Base-by-base conservation (phyloP, 2,797 vertebrate species). In the Nasua narica region DNA sequence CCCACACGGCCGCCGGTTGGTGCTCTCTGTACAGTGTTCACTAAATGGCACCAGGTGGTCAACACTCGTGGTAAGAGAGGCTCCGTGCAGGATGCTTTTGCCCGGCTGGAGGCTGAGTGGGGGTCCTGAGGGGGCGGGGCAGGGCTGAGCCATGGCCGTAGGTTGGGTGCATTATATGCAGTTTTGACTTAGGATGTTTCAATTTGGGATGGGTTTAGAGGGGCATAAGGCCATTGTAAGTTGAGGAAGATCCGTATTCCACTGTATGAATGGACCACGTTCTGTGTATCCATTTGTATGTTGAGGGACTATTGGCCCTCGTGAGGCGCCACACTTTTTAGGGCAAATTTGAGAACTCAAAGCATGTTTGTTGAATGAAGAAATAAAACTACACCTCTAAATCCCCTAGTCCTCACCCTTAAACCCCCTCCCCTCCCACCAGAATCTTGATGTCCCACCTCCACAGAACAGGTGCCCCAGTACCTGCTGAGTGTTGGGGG, bases 261-360 rank as follows among this genome's bases (percentile, higher is more conserved):
- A 0, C 5, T 1, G 3, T 7, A 0, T 3, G 9, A 10, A 7
- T 1, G 1, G 15, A 27, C 50, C n/a, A 19, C 1, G 0, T 3
- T 14, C 2, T 4, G 5, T 40, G 10, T 19, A 0, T 14, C 48
- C 2, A 0, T 43, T 32, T 40, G 0, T 37, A 29, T 23, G 2
- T 10, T 10, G 13, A 5, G 7, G 21, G n/a, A 13, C 27, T 3
- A 8, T 40, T 50, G 60, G 29, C 40, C 15, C 4, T 23, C 29
- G 6, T 3, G 48, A 65, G 35, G 27, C 13, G 9, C 23, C 19
- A 16, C 0, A 4, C 13, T 84, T 79, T 29, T 23, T 23, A 65
- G 52, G 35, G 48, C 40, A n/a, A 1, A 1, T 74, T 74, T 37
- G 16, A 29, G 32, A 13, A 37, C 54, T 52, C 37, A 14, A 13